Conservation (phyloP, 2,888 invertebrate species). For the Drosophila heteroneura region DNA sequence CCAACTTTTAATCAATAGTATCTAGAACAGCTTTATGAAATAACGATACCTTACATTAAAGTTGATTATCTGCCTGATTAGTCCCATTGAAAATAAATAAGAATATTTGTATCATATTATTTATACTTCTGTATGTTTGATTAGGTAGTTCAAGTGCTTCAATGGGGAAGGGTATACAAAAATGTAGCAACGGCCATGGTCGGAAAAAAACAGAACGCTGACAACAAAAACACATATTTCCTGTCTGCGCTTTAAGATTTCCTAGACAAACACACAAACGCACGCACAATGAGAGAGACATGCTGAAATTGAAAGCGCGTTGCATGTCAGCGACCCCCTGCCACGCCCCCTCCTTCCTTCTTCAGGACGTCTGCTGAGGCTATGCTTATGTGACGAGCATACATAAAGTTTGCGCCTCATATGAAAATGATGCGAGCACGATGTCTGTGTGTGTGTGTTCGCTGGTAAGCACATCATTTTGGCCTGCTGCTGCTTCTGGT, state of each 20-base stretch:
- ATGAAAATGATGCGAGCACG: slow-evolving; percentile 72
- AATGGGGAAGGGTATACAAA: not conserved
- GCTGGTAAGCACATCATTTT: slow-evolving; percentile 58
- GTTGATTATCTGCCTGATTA: not conserved
- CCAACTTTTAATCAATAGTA: not conserved
- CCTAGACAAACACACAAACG: slow-evolving; percentile 65
- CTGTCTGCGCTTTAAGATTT: slow-evolving; percentile 78
- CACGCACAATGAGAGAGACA: slow-evolving; percentile 12
- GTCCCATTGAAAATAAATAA: not conserved
- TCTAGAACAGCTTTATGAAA: not conserved
- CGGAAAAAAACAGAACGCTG: slow-evolving; percentile 9
- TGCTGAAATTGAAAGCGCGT: slow-evolving; percentile 75
- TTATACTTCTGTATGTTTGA: not conserved
- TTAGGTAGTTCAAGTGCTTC: not conserved
- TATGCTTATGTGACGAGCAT: slow-evolving; percentile 51
- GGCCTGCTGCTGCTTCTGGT: slow-evolving; percentile 39
- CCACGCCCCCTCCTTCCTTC: slow-evolving; percentile 17
- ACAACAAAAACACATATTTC: slow-evolving; percentile 66
- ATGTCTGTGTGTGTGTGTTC: slow-evolving; percentile 17
- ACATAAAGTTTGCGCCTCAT: slow-evolving; percentile 64
- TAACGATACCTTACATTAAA: not conserved
- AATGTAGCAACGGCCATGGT: slow-evolving; percentile 11
- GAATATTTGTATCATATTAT: not conserved
- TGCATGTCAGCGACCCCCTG: slow-evolving; percentile 76
- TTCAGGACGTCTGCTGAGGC: slow-evolving; percentile 33